Evolutionary conservation across 1,140 invertebrate genomes (phyloP).

Genomic region (Odontomachus brunneus): DNA sequence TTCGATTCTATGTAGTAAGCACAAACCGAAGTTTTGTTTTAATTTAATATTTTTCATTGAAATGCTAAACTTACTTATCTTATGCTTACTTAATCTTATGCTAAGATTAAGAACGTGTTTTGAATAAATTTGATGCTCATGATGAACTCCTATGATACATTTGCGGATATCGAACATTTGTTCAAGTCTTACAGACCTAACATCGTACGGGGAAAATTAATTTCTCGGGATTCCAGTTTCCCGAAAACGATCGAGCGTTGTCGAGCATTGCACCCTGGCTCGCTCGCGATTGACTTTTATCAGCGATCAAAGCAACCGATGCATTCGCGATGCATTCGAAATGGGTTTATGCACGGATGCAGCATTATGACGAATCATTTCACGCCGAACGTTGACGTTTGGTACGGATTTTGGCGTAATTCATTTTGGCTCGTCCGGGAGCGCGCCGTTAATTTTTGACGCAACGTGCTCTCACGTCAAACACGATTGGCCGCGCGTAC

Average conservation of each 20-base stretch:
- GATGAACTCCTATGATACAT: too few species aligned
- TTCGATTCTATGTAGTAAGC: too few species aligned
- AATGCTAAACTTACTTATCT: too few species aligned
- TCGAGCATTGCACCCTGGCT: background rate
- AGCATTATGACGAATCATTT: constrained; percentile 37
- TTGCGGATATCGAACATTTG: too few species aligned
- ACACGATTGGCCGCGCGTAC: constrained; percentile 4
- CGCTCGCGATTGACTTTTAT: background rate
- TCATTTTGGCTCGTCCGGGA: constrained; percentile 32
- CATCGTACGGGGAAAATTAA: too few species aligned
- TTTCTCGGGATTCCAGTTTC: background rate
- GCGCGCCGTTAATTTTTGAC: constrained; percentile 40
- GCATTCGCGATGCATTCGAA: background rate
- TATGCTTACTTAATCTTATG: too few species aligned
- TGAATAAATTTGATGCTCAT: too few species aligned
- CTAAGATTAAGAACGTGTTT: too few species aligned
- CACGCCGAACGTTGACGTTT: constrained; percentile 28
- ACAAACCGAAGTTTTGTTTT: too few species aligned
- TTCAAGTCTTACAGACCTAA: too few species aligned
- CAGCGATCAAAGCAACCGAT: constrained; percentile 7
- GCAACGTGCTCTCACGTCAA: constrained; percentile 29
- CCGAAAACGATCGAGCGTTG: background rate
- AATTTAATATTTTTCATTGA: too few species aligned
- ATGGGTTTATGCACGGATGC: background rate
- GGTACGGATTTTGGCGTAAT: constrained; percentile 44